A percentile compares a stretch with the other conserved stretches of the same genome.
phyloP scores from a whole-genome alignment of 2,888 invertebrate species.

The Melitaea athalia region DNA sequence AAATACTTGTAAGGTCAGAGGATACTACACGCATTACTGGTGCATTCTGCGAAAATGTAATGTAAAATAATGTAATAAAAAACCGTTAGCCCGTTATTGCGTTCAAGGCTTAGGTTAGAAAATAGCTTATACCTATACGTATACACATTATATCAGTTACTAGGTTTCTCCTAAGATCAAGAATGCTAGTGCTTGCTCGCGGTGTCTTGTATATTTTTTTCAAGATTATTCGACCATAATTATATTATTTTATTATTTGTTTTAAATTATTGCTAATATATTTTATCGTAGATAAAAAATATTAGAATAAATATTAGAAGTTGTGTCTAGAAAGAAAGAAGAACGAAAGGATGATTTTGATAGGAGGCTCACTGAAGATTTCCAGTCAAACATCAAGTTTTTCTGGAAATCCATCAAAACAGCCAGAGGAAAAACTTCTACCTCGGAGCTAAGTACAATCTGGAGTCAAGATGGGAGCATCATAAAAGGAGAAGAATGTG shows the following conservation, averaged over 20 bases:
- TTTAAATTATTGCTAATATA: neutral
- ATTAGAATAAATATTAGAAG: too few relatives aligned
- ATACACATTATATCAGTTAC: conserved; percentile 30
- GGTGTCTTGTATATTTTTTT: neutral
- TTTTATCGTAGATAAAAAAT: neutral
- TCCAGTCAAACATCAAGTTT: too few relatives aligned
- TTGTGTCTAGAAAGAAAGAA: too few relatives aligned
- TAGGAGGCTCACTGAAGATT: too few relatives aligned
- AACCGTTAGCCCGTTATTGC: conserved; percentile 25
- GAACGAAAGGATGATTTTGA: too few relatives aligned
- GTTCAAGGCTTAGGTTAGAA: conserved; percentile 36
- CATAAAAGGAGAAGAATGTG: too few relatives aligned
- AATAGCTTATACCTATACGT: conserved; percentile 16
- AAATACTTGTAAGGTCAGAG: conserved; percentile 51
- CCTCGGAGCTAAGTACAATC: too few relatives aligned
- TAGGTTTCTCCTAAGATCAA: conserved; percentile 35
- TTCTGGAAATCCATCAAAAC: too few relatives aligned
- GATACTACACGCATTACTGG: conserved; percentile 44
- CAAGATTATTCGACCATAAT: neutral
- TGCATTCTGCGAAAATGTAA: conserved; percentile 23
- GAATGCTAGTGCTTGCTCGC: conserved; percentile 21
- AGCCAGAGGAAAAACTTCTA: too few relatives aligned
- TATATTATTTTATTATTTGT: neutral
- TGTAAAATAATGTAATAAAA: conserved; percentile 31
- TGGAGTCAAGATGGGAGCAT: too few relatives aligned